Evolutionary conservation across 2,888 invertebrate genomes (phyloP).

Genomic region (Dryobotodes eremita): DNA sequence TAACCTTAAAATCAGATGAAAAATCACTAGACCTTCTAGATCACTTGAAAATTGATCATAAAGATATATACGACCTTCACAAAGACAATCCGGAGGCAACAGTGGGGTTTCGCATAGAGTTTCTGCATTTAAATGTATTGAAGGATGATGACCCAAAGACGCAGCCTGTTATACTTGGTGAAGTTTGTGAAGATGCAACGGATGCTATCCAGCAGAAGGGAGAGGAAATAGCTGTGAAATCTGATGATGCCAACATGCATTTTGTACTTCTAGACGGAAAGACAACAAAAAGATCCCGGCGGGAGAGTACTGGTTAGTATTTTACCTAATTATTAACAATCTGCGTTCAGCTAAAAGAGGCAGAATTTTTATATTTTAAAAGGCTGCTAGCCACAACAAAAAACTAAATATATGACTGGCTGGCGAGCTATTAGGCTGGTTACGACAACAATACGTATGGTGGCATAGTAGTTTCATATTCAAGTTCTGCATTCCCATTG

Average conservation of each 20-base stretch:
- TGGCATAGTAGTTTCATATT: background rate
- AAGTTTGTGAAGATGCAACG: conserved; percentile 77
- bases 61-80: conserved; percentile 83
- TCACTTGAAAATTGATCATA: conserved; percentile 79
- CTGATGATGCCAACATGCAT: conserved; percentile 73
- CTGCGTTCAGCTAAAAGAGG: background rate
- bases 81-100: conserved; percentile 82
- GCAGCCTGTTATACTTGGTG: conserved; percentile 79
- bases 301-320: conserved; percentile 55
- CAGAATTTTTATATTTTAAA: background rate
- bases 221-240: conserved; percentile 46
- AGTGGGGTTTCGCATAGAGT: conserved; percentile 86
- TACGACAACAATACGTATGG: background rate
- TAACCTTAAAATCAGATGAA: conserved; percentile 69
- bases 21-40: conserved; percentile 76
- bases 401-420: background rate
- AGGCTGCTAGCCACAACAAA: too few relatives aligned
- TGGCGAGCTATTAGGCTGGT: background rate
- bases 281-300: conserved; percentile 56
- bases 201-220: conserved; percentile 54
- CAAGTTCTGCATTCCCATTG: background rate
- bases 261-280: conserved; percentile 77
- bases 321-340: background rate
- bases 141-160: conserved; percentile 78
- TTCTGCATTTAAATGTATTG: conserved; percentile 81